Percentiles rank a stretch among this genome's conserved stretches.
Conservation (phyloP, 2,113 vertebrate genomes). For the Neogobius melanostomus region DNA sequence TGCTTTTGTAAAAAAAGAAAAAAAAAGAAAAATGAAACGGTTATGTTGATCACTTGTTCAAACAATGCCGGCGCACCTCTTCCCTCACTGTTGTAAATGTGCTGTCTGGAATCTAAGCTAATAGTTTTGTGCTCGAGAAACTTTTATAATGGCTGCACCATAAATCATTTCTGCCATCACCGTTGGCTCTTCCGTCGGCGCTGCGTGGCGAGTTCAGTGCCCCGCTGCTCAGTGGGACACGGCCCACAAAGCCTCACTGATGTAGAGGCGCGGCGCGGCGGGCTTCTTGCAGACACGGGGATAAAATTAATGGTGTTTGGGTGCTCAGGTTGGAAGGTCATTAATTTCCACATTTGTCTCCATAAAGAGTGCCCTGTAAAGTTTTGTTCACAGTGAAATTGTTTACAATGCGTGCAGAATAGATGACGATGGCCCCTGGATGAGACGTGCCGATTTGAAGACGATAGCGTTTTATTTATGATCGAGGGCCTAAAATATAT, state of each 20-base stretch:
- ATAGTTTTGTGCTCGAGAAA: constrained; percentile 7
- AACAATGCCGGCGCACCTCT: constrained; percentile 1
- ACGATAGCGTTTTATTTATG: background rate
- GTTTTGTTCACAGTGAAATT: background rate
- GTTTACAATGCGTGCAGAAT: background rate
- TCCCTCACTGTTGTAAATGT: background rate
- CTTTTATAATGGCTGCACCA: background rate
- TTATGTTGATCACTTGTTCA: constrained; percentile 9
- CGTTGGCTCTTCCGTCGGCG: background rate
- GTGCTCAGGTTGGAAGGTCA: constrained; percentile 2
- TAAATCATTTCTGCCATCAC: constrained; percentile 1
- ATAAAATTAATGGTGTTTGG: constrained; percentile 9
- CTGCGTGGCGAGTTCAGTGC: constrained; percentile 1
- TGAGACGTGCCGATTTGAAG: background rate
- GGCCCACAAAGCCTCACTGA: constrained; percentile 6
- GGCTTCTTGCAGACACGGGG: background rate
- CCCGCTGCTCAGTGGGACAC: constrained; percentile 7
- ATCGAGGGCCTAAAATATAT: background rate
- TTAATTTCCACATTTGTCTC: constrained; percentile 2
- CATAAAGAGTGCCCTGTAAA: background rate
- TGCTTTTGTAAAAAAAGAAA: too few relatives aligned
- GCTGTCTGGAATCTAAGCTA: background rate
- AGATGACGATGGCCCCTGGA: background rate
- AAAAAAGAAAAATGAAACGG: too few relatives aligned
- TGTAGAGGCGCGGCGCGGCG: background rate